Conservation (phyloP, 2,797 vertebrate species). For the Buphagus erythrorhynchus region DNA sequence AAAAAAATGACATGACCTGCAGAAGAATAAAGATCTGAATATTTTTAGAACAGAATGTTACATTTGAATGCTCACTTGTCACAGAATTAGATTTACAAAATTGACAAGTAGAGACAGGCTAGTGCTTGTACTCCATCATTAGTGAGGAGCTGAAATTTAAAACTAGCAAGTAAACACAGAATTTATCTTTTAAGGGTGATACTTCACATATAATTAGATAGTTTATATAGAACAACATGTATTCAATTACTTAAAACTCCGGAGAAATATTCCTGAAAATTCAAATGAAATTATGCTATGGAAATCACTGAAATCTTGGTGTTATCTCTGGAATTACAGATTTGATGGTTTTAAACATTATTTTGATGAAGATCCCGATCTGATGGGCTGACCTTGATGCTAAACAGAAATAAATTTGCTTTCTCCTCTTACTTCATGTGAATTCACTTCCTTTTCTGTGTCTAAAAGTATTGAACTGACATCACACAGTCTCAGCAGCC, state of each 20-base stretch:
- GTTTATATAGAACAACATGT: not conserved
- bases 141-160: not conserved
- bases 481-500: not conserved
- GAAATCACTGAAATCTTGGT: not conserved
- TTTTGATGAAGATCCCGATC: not conserved
- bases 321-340: not conserved
- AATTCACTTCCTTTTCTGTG: not conserved
- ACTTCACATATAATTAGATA: not conserved
- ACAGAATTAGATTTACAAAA: slow-evolving; percentile 2
- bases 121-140: not conserved
- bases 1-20: not conserved
- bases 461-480: not conserved
- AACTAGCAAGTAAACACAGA: not conserved
- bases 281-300: not conserved
- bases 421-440: not conserved
- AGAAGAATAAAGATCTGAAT: slow-evolving; percentile 6
- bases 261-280: not conserved
- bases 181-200: not conserved
- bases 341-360: not conserved
- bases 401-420: not conserved
- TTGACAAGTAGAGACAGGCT: not conserved
- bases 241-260: not conserved
- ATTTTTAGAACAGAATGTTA: slow-evolving; percentile 7
- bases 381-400: not conserved
- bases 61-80: slow-evolving; percentile 5